Base-by-base conservation (phyloP, 1,140 invertebrate species). In the Neotoxoptera formosana region DNA sequence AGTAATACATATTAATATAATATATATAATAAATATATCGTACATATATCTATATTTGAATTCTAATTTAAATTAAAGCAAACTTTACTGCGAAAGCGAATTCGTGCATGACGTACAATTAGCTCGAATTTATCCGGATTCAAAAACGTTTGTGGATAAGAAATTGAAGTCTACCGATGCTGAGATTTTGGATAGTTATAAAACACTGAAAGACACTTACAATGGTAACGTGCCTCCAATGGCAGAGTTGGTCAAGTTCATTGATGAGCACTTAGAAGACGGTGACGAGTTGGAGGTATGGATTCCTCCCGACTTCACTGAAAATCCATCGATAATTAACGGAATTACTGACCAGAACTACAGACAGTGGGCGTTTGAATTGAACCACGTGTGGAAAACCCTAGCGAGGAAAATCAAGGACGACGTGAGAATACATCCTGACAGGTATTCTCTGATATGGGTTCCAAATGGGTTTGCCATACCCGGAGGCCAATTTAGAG, bases 71-170 rank as follows among this genome's bases (percentile, higher is more conserved):
- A 76, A n/a, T n/a, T 17, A 76, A n/a, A 89, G 87, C 87, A n/a
- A 96, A 94, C 97, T 99, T 94, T 99, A 98, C 95, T 99, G 98
- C 95, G 96, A 97, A 94, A 98, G 98, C 1, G 96, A 96, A 0
- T 95, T 99, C 1, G 95, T 99, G 93, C 96, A 98, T 93, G 97
- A 97, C 1, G 96, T 99, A 30, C 98, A 99, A 95, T 96, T 97
- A 95, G 96, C 97, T 0, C 96, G 96, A 60, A 95, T 99, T 6
- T 98, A 96, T 95, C 88, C 56, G 14, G 98, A 99, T 95, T 98
- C 98, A 81, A 99, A 99, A 95, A 98, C 97, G 8, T 99, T 99
- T 95, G 98, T 99, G 14, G 98, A 99, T 95, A 97, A 98, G 96
- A 97, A 97, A 95, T 96, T 99, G 86, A 96, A 96, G 94, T 95